These are phyloP conservation scores for Picus viridis DNA, from an alignment of 2,797 vertebrate species.

Conservation along the genomic window DNA sequence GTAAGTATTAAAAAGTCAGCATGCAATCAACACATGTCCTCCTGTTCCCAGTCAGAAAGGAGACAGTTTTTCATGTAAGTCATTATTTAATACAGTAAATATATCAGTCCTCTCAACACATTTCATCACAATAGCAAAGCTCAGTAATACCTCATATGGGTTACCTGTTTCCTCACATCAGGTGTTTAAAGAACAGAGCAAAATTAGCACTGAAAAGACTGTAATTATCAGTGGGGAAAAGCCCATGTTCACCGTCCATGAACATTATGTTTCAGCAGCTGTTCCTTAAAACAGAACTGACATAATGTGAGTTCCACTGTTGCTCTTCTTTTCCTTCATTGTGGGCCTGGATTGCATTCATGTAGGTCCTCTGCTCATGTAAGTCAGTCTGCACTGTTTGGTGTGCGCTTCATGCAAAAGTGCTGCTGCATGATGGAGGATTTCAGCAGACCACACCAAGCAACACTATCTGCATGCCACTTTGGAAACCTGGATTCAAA, in stretches of 20 bases:
- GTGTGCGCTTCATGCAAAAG: neutral
- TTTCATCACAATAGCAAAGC: neutral
- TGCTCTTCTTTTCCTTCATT: neutral
- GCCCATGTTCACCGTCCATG: neutral
- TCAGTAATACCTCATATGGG: neutral
- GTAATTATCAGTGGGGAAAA: neutral
- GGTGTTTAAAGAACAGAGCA: neutral
- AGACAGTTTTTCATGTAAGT: neutral
- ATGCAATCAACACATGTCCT: neutral
- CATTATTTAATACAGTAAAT: neutral
- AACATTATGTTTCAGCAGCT: neutral
- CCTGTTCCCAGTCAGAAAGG: neutral
- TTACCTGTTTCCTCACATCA: neutral
- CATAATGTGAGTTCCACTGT: neutral
- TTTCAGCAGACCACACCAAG: neutral
- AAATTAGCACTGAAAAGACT: neutral
- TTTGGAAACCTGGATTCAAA: neutral
- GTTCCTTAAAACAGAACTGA: neutral
- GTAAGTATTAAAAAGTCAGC: constrained; percentile 35
- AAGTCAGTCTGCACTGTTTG: neutral
- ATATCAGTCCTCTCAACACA: neutral
- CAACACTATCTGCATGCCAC: neutral
- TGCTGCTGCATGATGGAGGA: neutral
- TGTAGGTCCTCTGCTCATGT: accelerated
- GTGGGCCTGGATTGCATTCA: accelerated